phyloP scores from a whole-genome alignment of 92 coral and sea anemone genomes.

The Isaurus tuberculatus region DNA sequence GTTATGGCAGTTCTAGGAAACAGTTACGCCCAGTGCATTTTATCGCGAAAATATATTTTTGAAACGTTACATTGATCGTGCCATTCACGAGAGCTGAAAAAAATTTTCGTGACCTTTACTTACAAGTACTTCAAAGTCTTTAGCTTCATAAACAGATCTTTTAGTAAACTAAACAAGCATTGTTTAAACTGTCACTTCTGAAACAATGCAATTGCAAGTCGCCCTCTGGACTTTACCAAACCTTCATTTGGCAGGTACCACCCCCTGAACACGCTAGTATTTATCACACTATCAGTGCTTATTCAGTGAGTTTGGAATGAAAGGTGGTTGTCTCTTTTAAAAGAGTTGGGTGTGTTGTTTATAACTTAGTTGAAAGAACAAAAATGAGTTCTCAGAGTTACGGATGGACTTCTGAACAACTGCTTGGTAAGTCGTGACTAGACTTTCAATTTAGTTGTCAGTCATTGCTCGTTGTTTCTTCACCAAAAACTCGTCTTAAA shows the following conservation, averaged over 20 bases:
- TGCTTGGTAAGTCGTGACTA: slow-evolving; percentile 6
- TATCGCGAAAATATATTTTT: too few species aligned
- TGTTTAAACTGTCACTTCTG: slow-evolving; percentile 30
- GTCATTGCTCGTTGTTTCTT: not conserved
- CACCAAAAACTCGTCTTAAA: not conserved
- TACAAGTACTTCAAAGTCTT: not conserved
- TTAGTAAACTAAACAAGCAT: slow-evolving; percentile 29
- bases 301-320: not conserved
- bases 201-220: not conserved
- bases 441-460: not conserved
- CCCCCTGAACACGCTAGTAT: not conserved
- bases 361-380: not conserved
- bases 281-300: not conserved
- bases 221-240: not conserved
- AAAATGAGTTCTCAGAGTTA: slow-evolving; percentile 23
- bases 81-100: too few species aligned
- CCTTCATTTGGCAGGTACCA: slow-evolving; percentile 14
- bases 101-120: not conserved
- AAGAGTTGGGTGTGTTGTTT: not conserved
- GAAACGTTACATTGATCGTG: too few species aligned
- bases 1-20: too few species aligned
- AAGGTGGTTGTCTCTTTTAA: not conserved
- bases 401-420: slow-evolving; percentile 25
- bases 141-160: slow-evolving; percentile 2
- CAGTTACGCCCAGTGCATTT: too few species aligned